A percentile compares a stretch with the other conserved stretches of the same genome.
phyloP scores from a whole-genome alignment of 1,140 invertebrate species.

The Apis dorsata region DNA sequence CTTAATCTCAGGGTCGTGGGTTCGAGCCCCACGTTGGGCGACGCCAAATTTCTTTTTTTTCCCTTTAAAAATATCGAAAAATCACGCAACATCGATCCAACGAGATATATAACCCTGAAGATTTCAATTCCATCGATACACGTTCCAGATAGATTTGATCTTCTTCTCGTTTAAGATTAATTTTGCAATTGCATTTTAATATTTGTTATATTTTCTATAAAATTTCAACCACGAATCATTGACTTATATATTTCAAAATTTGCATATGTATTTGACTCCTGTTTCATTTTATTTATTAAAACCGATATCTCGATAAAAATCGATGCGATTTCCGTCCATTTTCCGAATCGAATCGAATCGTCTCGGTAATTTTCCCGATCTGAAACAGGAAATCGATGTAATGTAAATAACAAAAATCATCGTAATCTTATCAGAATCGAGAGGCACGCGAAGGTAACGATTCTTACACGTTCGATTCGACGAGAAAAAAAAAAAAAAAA shows the following conservation, averaged over 20 bases:
- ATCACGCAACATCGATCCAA: not conserved
- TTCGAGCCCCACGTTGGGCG: slow-evolving; percentile 95
- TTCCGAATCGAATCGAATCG: not conserved
- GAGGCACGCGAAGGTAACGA: not conserved
- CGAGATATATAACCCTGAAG: not conserved
- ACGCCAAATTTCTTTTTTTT: not conserved
- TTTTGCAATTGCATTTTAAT: no score
- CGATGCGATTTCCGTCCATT: not conserved
- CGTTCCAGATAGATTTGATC: no score
- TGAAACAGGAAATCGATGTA: not conserved
- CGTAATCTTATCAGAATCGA: slow-evolving; percentile 33
- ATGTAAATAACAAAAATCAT: slow-evolving; percentile 13
- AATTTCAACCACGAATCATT: no score
- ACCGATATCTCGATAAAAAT: not conserved
- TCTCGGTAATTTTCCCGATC: slow-evolving; percentile 2
- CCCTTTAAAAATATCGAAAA: not conserved
- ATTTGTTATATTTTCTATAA: no score
- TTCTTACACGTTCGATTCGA: no score
- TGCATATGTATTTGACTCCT: no score
- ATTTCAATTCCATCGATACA: not conserved
- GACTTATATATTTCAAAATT: no score
- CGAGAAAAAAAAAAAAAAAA: not conserved
- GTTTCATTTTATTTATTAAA: no score
- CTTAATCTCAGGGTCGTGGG: slow-evolving; percentile 95
- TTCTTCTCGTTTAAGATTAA: no score